Conservation (phyloP, 2,113 vertebrate genomes). For the Numenius arquata region DNA sequence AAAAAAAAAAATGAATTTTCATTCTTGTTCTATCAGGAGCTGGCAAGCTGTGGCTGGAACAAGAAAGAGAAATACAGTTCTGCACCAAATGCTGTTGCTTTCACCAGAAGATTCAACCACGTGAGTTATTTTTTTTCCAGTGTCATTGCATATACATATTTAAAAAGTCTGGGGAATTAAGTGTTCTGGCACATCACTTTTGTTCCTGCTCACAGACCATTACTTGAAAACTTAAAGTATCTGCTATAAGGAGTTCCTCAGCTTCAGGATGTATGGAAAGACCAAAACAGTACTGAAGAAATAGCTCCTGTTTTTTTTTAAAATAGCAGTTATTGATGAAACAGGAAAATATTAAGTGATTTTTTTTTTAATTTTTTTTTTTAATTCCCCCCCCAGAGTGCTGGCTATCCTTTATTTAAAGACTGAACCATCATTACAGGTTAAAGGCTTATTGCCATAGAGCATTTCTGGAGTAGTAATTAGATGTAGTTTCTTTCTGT, state of each 20-base stretch:
- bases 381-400: background rate
- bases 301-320: background rate
- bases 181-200: background rate
- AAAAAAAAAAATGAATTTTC: background rate
- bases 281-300: background rate
- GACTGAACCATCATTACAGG: background rate
- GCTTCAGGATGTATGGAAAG: background rate
- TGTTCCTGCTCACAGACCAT: background rate
- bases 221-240: background rate
- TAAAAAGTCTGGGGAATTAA: background rate
- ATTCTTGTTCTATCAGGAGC: slow-evolving; percentile 79
- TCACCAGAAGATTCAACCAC: slow-evolving; percentile 98
- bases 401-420: background rate
- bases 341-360: background rate
- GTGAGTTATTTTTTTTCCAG: slow-evolving; percentile 74
- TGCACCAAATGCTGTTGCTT: slow-evolving; percentile 96
- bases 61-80: slow-evolving; percentile 99
- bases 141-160: background rate
- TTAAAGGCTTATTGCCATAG: background rate
- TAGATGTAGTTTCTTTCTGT: background rate
- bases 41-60: slow-evolving; percentile 99
- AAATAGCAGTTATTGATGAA: background rate
- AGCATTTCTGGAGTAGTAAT: background rate
- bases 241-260: background rate
- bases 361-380: background rate